These are phyloP conservation scores for Ianthella basta DNA, from an alignment of 37 sponge, comb jelly and placozoan species.

Conservation along the genomic window DNA sequence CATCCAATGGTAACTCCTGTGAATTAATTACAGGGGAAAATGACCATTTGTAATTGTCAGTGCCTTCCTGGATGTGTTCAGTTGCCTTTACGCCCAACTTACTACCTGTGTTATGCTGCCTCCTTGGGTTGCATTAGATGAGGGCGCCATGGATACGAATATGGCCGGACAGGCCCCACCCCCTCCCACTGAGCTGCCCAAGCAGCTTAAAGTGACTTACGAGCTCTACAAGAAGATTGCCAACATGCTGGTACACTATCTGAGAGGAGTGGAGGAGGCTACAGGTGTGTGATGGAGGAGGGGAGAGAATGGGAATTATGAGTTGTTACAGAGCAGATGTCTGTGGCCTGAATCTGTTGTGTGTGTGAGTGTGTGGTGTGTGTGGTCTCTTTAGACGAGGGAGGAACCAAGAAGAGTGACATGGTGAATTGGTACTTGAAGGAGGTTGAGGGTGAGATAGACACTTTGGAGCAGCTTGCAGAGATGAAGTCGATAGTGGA, in stretches of 20 bases:
- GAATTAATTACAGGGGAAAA: too few relatives aligned
- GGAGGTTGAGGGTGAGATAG: conserved; percentile 89
- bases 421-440: conserved; percentile 95
- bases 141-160: conserved; percentile 17
- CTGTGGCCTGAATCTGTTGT: too few relatives aligned
- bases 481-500: conserved; percentile 89
- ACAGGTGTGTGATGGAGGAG: conserved; percentile 23
- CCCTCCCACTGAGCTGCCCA: conserved; percentile 13
- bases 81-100: too few relatives aligned
- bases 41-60: too few relatives aligned
- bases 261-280: conserved; percentile 85
- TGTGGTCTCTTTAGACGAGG: conserved; percentile 46
- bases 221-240: conserved; percentile 94
- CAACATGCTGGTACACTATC: conserved; percentile 87
- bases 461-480: conserved; percentile 74
- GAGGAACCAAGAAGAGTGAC: conserved; percentile 65
- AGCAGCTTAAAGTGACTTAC: conserved; percentile 83
- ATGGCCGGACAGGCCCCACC: conserved; percentile 9
- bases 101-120: too few relatives aligned
- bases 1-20: too few relatives aligned
- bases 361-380: too few relatives aligned
- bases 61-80: too few relatives aligned
- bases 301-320: neutral
- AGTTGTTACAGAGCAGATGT: neutral
- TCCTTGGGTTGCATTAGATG: conserved; percentile 36